These are phyloP conservation scores for Holothuria scabra DNA, from an alignment of 53 echinoderm and acorn worm genomes.

Conservation along the genomic window DNA sequence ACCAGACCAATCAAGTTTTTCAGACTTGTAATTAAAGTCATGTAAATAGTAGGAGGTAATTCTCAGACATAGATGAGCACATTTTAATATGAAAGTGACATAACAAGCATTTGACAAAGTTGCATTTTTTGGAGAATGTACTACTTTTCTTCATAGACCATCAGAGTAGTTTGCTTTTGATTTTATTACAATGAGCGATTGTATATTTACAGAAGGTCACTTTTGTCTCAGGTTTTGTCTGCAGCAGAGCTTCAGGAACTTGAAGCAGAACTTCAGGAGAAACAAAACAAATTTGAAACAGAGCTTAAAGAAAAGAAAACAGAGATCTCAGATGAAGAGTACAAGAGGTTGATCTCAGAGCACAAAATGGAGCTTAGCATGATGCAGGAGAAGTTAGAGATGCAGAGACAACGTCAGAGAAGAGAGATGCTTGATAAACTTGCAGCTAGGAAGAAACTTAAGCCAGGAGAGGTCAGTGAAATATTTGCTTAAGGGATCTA, in stretches of 20 bases:
- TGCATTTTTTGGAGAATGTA: too few relatives aligned
- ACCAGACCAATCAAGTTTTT: too few relatives aligned
- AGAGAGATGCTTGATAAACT: conserved; percentile 85
- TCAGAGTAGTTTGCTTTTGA: too few relatives aligned
- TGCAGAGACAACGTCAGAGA: conserved; percentile 74
- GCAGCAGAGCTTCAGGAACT: conserved; percentile 60
- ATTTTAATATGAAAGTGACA: too few relatives aligned
- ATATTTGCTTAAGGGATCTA: too few relatives aligned
- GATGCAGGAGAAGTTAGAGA: conserved; percentile 61
- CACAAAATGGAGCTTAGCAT: conserved; percentile 78
- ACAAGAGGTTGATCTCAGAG: conserved; percentile 62
- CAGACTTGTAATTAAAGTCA: too few relatives aligned
- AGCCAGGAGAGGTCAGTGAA: neutral
- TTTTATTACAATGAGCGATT: too few relatives aligned
- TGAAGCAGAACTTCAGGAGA: conserved; percentile 70
- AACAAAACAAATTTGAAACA: conserved; percentile 63
- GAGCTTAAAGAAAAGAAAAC: conserved; percentile 72
- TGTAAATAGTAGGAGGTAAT: too few relatives aligned
- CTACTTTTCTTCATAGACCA: too few relatives aligned
- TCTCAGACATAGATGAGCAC: too few relatives aligned
- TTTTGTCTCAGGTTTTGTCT: conserved; percentile 38
- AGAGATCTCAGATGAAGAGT: conserved; percentile 75
- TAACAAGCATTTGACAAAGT: too few relatives aligned
- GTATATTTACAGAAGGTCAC: neutral
- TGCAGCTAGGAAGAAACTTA: conserved; percentile 64